A percentile compares a stretch with the other conserved stretches of the same genome.
These are phyloP conservation scores for Julus scanicus DNA, from an alignment of 2,888 invertebrate genomes.

Conservation along the genomic window DNA sequence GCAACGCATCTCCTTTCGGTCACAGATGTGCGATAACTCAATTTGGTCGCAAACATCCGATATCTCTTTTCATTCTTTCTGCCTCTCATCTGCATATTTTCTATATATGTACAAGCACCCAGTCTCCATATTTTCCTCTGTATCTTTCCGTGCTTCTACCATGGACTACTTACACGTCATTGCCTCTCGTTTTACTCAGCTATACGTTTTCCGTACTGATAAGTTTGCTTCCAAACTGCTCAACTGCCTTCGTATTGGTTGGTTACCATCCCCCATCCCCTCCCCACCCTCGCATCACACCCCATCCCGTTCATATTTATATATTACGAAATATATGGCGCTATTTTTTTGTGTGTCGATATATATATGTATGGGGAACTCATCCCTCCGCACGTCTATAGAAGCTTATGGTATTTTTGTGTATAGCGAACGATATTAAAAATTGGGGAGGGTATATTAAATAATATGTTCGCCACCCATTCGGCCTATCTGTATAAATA, in stretches of 20 bases:
- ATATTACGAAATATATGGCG: background rate
- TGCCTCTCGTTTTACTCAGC: background rate
- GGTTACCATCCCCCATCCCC: background rate
- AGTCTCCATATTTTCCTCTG: background rate
- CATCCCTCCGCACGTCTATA: background rate
- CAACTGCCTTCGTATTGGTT: background rate
- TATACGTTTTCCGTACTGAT: conserved; percentile 9
- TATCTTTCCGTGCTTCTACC: background rate
- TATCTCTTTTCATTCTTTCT: conserved; percentile 19
- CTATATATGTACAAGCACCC: background rate
- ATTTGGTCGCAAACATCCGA: conserved; percentile 19
- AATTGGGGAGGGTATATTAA: conserved; percentile 19
- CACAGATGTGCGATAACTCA: conserved; percentile 11
- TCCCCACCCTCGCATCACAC: background rate
- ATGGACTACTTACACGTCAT: conserved; percentile 19
- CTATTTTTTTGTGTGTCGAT: background rate
- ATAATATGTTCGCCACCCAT: conserved; percentile 10
- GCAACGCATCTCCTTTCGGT: conserved; percentile 6
- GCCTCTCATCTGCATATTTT: conserved; percentile 19
- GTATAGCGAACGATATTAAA: background rate
- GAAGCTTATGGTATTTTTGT: background rate
- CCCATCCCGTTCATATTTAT: background rate
- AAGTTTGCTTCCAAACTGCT: background rate
- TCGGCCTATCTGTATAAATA: conserved; percentile 10
- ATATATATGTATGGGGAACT: background rate